These are phyloP conservation scores for Dendrolimus punctatus DNA, from an alignment of 1,140 invertebrate species.

Conservation along the genomic window DNA sequence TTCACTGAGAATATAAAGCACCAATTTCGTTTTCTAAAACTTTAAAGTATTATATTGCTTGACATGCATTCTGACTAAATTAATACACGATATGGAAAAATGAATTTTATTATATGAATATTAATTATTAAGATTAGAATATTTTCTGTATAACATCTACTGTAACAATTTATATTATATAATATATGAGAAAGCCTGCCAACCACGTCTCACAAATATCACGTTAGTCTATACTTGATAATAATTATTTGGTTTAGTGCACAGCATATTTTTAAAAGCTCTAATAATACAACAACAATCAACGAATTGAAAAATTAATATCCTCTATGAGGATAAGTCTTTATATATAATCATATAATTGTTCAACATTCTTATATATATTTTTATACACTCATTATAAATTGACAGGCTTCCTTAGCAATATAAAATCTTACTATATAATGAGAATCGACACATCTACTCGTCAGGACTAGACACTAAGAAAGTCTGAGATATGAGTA, in stretches of 20 bases:
- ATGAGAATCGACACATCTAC: slow-evolving; percentile 57
- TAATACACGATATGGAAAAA: not conserved
- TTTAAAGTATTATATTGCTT: too few species aligned
- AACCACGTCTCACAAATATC: slow-evolving; percentile 19
- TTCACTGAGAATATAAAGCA: slow-evolving; percentile 33
- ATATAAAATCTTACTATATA: slow-evolving; percentile 53
- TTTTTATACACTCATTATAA: slow-evolving; percentile 1
- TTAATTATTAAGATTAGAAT: not conserved
- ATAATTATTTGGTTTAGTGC: slow-evolving; percentile 61
- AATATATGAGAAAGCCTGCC: slow-evolving; percentile 34
- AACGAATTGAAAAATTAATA: slow-evolving; percentile 2
- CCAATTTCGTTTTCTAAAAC: slow-evolving; percentile 15
- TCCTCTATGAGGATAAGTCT: not conserved
- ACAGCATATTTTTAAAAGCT: slow-evolving; percentile 41
- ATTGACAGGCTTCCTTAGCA: slow-evolving; percentile 40
- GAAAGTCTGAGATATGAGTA: slow-evolving; percentile 62
- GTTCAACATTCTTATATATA: not conserved
- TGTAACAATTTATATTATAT: slow-evolving; percentile 8
- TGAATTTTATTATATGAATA: not conserved
- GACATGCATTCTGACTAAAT: too few species aligned
- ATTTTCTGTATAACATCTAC: slow-evolving; percentile 1
- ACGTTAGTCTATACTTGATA: slow-evolving; percentile 28
- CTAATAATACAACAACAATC: slow-evolving; percentile 29
- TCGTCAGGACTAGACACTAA: slow-evolving; percentile 64
- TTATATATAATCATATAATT: not conserved